Evolutionary conservation across 2,797 vertebrate genomes (phyloP), one percentile per base, ranked within the genome.

Genomic region (Sebastolobus altivelis): DNA sequence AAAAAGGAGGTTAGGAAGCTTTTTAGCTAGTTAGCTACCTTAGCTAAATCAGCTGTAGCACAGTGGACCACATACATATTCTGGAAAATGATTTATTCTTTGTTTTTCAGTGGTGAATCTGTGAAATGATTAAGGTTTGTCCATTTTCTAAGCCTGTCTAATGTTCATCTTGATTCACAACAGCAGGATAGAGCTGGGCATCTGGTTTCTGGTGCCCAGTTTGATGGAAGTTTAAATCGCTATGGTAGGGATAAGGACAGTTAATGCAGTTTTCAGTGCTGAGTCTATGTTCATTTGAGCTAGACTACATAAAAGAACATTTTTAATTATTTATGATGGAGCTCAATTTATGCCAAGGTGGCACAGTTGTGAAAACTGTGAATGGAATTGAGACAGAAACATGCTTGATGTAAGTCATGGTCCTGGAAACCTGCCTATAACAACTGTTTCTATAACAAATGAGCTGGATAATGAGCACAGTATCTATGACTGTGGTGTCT

Each of bases 301-400:
- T n/a, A 7, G 37, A 68, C 38, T 40, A 33, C 35, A 85, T 37
- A n/a, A 54, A 73, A 49, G 20, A 68, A 20, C 13, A 31, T 77
- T 35, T 72, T 83, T 29, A 72, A 77, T 75, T 72, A 82, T 67
- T 83, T 31, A 80, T 66, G n/a, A 77, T 11, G 8, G 40, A 58
- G 65, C 56, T 89, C 27, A 72, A 62, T 61, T 75, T 10, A 72
- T 20, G 18, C 33, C 40, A 55, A 31, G 5, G 43, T 62, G 72
- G 46, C 56, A 31, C 22, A 71, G 31, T 56, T 43, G n/a, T 40
- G 43, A 82, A 72, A 72, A 54, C 54, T 78, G 72, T 65, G 40
- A 73, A 37, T 67, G 14, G 75, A 77, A 75, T 8, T 52, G 40
- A 75, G 65, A 77, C 54, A 10, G 46, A 75, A 52, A 75, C 54